Evolutionary conservation across 2,888 invertebrate genomes (phyloP), one percentile per base, ranked within the genome.

Genomic region (Ichneumon xanthorius): DNA sequence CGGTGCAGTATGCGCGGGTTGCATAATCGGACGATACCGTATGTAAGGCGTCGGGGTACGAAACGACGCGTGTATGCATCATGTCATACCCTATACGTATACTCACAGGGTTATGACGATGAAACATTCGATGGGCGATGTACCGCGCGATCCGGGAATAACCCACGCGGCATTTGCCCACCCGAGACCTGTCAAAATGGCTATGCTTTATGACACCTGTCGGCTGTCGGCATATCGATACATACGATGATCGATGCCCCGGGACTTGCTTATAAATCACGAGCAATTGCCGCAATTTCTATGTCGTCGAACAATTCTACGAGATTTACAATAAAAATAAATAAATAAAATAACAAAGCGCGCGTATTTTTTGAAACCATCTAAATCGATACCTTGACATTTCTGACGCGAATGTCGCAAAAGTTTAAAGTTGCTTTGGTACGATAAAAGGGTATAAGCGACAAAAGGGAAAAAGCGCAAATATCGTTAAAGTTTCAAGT

Each of bases 201-300:
- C 61, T 33, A 77, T 84, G 48, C 65, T 84, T 84, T 84, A 84
- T 77, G 80, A 84, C 80, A 81, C 77, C 77, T 84, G 84, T 68
- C 76, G 58, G 26, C 71, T 19, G 30, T 11, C 48, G 58, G 26
- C 22, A 58, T 22, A 77, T 77, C 84, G 80, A 58, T 58, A 72
- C 16, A 58, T 26, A 61, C 16, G 50, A 80, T 81, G 84, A 84
- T 84, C 73, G 80, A 84, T 81, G 80, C 40, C 45, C 50, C 55
- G 22, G 4, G 4, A 58, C 26, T 11, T 3, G 26, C 22, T 53
- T 63, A 40, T 72, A 26, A 37, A 40, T 48, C 58, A 58, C 26
- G 58, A 19, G 58, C 58, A 11, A 22, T 58, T 58, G 58, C 26
- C 11, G 14, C 58, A 22, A 26, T 58, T 26, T 58, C 58, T 4